Evolutionary conservation across 2,888 invertebrate species (phyloP).

Genomic region (Keiferia lycopersicella): DNA sequence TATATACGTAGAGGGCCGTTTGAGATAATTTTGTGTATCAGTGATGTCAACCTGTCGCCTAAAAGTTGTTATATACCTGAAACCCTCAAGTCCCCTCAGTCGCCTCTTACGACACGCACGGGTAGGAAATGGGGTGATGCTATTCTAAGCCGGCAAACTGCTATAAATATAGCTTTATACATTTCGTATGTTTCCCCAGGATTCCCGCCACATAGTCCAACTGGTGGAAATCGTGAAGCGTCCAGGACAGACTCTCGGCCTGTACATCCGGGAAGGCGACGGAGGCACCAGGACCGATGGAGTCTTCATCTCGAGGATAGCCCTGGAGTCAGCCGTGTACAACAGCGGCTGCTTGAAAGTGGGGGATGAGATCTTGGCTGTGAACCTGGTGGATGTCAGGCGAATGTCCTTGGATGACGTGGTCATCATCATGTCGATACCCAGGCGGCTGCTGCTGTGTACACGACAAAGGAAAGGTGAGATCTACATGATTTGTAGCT

Average conservation of each 20-base stretch:
- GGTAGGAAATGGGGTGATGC: no score
- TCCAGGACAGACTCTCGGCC: constrained; percentile 98
- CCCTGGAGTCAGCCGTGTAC: constrained; percentile 97
- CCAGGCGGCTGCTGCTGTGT: constrained; percentile 95
- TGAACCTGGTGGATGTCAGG: constrained; percentile 98
- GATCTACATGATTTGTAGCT: no score
- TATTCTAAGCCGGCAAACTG: no score
- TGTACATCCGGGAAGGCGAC: constrained; percentile 99
- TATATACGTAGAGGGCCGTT: no score
- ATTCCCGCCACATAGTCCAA: constrained; percentile 89
- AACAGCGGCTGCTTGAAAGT: constrained; percentile 98
- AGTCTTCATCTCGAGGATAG: constrained; percentile 96
- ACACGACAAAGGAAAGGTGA: constrained; percentile 92
- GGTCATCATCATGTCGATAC: constrained; percentile 99
- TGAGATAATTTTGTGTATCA: no score
- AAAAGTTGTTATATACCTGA: no score
- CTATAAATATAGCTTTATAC: no score
- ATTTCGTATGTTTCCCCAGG: constrained; percentile 62
- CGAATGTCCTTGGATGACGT: constrained; percentile 99
- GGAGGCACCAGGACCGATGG: constrained; percentile 97
- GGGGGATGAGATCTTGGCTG: constrained; percentile 98
- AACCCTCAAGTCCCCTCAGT: no score
- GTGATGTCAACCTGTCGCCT: no score
- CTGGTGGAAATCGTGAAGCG: constrained; percentile 99
- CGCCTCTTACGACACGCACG: no score